A percentile compares a stretch with the other conserved stretches of the same genome.
Conservation (phyloP, 2,113 vertebrate genomes). For the Misgurnus anguillicaudatus region DNA sequence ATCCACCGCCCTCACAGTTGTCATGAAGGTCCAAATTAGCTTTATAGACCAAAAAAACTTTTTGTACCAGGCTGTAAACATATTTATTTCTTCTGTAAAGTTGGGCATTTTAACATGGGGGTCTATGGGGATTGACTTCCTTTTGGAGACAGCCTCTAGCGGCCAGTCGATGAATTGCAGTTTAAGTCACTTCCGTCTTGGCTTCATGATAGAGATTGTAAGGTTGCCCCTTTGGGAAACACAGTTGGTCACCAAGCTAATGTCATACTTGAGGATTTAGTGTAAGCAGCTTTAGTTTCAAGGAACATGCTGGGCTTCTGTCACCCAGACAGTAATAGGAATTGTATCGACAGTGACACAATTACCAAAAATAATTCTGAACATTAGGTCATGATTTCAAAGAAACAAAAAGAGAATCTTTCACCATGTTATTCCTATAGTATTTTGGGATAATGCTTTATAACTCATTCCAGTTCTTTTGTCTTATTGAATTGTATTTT, state of each 20-base stretch:
- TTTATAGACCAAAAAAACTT: no score
- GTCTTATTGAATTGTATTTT: neutral
- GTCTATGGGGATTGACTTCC: no score
- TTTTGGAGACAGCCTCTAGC: no score
- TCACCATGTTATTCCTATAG: neutral
- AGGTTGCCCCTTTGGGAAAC: no score
- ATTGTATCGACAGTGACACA: neutral
- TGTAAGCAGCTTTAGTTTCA: constrained; percentile 26
- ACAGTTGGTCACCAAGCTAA: neutral
- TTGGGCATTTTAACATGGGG: no score
- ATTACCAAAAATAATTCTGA: neutral
- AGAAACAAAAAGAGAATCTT: neutral
- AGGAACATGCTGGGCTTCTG: neutral
- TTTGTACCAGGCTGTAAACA: no score
- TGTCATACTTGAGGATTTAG: neutral
- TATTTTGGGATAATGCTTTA: neutral
- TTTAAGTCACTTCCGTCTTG: no score
- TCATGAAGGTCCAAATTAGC: no score
- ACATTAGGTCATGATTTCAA: neutral
- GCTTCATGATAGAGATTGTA: no score
- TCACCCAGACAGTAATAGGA: neutral
- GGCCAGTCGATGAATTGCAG: no score
- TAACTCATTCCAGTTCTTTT: constrained; percentile 21
- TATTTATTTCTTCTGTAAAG: no score
- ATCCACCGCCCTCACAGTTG: no score